A percentile compares a stretch with the other conserved stretches of the same genome.
Conservation (phyloP, 2,888 invertebrate genomes). For the Xanthorhoe designata region DNA sequence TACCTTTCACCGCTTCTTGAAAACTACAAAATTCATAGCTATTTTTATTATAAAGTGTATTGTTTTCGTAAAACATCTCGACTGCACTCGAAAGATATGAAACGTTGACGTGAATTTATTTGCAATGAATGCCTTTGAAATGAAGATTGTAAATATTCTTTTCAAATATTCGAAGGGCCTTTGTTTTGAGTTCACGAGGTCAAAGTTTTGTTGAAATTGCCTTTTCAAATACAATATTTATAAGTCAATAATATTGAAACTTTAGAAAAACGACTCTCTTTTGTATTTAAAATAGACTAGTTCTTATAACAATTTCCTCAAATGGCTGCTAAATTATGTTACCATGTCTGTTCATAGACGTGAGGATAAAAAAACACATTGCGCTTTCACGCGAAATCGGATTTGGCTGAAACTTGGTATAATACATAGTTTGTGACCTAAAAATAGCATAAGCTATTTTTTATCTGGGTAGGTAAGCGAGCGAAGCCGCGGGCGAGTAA, state of each 20-base stretch:
- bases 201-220: neutral
- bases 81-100: slow-evolving; percentile 19
- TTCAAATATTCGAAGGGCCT: neutral
- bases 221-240: neutral
- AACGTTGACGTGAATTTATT: slow-evolving; percentile 17
- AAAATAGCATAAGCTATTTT: too few relatives aligned
- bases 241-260: neutral
- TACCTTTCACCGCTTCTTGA: neutral
- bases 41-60: slow-evolving; percentile 16
- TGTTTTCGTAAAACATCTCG: slow-evolving; percentile 21
- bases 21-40: neutral
- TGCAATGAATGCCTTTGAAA: slow-evolving; percentile 8
- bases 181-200: neutral
- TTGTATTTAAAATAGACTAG: too few relatives aligned
- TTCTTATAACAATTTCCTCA: too few relatives aligned
- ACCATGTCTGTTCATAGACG: too few relatives aligned
- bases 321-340: too few relatives aligned
- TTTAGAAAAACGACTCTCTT: too few relatives aligned
- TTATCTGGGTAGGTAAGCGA: too few relatives aligned
- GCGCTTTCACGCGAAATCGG: too few relatives aligned
- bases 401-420: too few relatives aligned
- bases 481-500: too few relatives aligned
- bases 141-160: slow-evolving; percentile 9
- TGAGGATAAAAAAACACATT: too few relatives aligned
- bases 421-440: too few relatives aligned